Base-by-base conservation (phyloP, 37 sponge, comb jelly and placozoan genomes). In the Ephydatia muelleri region DNA sequence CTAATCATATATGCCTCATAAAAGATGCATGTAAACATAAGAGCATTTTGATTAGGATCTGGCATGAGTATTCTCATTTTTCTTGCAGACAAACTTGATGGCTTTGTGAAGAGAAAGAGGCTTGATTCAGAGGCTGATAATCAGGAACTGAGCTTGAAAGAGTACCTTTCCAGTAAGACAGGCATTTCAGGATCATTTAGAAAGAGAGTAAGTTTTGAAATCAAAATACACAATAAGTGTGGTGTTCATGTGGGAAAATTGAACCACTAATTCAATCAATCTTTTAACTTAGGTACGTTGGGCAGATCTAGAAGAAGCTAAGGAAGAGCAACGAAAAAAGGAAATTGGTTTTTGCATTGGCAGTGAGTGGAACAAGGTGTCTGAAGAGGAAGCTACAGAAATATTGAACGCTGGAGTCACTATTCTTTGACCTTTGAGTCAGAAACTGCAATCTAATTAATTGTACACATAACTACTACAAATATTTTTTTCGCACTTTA, bases 261-360 rank as follows among this genome's bases (percentile, higher is more conserved):
- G 76, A 11, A 6, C 34, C n/a, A 23, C 12, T 30, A n/a, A 71
- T 25, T 12, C 27, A 25, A 26, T 71, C 19, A n/a, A n/a, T n/a
- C n/a, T 6, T 6, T 43, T 3, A 9, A 43, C 43, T 6, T 67
- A 94, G 95, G 95, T 94, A 19, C 72, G 92, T 5, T 94, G 95
- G 95, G 95, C 95, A 23, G 95, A 94, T 78, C 34, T 91, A 23
- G 95, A 94, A 29, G 95, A 80, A 31, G 69, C 48, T 12, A 91
- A 89, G 49, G 40, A 76, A 19, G 84, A 85, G 48, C 76, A 84
- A 65, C 30, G 57, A 22, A 91, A 71, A 49, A 88, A 71, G 36
- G 88, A 91, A 77, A 75, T 94, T 66, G 95, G 95, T 0, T 94
- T 94, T 84, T 74, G 75, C 9, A 82, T 94, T 26, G 95, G 95